phyloP scores from a whole-genome alignment of 2,888 invertebrate genomes.

The Lycocerus yunnanus region DNA sequence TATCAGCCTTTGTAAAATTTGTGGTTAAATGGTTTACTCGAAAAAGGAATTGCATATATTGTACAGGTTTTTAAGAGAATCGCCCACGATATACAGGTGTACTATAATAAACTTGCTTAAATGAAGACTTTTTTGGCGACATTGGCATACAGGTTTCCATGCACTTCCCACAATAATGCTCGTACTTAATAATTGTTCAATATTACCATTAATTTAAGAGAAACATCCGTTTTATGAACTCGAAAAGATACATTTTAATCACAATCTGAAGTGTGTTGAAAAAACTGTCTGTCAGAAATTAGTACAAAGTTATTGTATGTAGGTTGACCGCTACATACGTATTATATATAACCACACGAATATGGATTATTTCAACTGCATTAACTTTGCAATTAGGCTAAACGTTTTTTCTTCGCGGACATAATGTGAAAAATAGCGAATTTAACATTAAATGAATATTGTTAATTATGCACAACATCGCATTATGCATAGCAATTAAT shows the following conservation, averaged over 20 bases:
- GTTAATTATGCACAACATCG: no score
- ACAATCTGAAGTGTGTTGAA: not conserved
- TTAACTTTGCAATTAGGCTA: not conserved
- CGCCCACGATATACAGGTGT: constrained; percentile 19
- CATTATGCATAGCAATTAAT: no score
- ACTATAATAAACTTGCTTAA: constrained; percentile 12
- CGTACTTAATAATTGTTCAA: not conserved
- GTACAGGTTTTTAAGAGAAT: constrained; percentile 12
- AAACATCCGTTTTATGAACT: not conserved
- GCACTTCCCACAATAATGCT: constrained; percentile 14
- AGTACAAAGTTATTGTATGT: not conserved
- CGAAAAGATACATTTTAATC: not conserved
- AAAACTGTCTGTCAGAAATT: not conserved
- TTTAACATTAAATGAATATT: no score
- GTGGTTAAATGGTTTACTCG: not conserved
- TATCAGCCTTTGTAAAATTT: constrained; percentile 1
- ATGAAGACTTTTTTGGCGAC: constrained; percentile 20
- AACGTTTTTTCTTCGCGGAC: no score
- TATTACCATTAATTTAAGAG: not conserved
- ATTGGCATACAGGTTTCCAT: constrained; percentile 14
- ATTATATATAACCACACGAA: no score
- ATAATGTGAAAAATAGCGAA: no score
- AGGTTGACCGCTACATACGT: not conserved
- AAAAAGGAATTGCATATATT: constrained; percentile 7
- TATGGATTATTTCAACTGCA: not conserved